Evolutionary conservation across 2,797 vertebrate species (phyloP), one percentile per base, ranked within the genome.

Genomic region (Benthosema pterotum): DNA sequence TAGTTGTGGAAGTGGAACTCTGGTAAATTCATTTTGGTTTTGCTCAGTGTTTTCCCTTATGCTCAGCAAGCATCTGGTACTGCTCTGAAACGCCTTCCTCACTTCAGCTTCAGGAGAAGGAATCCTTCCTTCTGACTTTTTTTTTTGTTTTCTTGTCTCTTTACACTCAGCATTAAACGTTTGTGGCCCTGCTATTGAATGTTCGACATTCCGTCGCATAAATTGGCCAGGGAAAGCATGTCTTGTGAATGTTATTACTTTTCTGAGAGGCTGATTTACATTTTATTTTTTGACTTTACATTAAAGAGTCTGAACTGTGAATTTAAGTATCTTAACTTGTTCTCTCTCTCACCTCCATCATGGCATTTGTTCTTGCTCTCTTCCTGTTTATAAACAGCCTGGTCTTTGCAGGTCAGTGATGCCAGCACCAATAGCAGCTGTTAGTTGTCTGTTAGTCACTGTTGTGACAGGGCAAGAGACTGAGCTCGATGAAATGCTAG

Each of bases 21-120:
- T 85, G 87, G 79, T 69, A 53, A 83, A 79, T 77, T 85, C 62
- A 63, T 83, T 84, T 84, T 58, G 67, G 65, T 68, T 82, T 77
- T 72, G 32, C n/a, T n/a, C 55, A 63, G 46, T 67, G 13, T 38
- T 79, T 80, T 81, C 47, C 64, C 57, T 45, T 56, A 63, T 66
- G 56, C 43, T 57, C 59, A 56, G 38, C 45, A 51, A 61, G 57
- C 83, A 85, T 88, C 84, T 89, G 82, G 75, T 77, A 82, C 71
- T 82, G 53, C 63, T 75, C 49, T 55, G 47, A 78, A 61, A 57
- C 47, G 15, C 67, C 56, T 54, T 47, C 18, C 43, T 76, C 64
- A 11, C 25, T 51, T 60, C 45, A 32, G 42, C 62, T 66, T 69
- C 58, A 57, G 65, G 53, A 61, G 50, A 68, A 15, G 7, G 1